Evolutionary conservation across 2,888 invertebrate genomes (phyloP).

Genomic region (Phanerotoma sp.): DNA sequence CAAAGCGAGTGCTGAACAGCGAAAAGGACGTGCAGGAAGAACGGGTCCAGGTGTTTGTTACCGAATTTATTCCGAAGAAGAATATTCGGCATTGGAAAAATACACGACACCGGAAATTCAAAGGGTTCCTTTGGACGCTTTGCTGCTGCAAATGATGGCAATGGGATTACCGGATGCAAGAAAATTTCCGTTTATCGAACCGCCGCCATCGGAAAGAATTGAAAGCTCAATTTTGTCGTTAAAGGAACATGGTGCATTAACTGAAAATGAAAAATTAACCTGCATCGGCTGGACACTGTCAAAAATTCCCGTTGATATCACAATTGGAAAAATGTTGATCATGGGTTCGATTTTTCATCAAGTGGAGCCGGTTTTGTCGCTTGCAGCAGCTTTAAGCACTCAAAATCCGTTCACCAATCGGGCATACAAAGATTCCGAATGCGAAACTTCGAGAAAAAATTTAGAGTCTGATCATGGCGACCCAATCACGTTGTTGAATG

Average conservation of each 20-base stretch:
- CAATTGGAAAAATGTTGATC: constrained; percentile 93
- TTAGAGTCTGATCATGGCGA: constrained; percentile 96
- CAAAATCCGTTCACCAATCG: constrained; percentile 90
- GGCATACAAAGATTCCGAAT: constrained; percentile 82
- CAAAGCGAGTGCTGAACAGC: constrained; percentile 95
- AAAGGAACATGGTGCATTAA: constrained; percentile 85
- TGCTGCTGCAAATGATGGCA: constrained; percentile 89
- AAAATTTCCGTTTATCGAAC: constrained; percentile 92
- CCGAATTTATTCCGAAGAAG: constrained; percentile 82
- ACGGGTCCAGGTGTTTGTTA: constrained; percentile 95
- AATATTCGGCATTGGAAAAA: constrained; percentile 75
- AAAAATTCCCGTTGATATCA: constrained; percentile 90
- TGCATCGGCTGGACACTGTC: constrained; percentile 83
- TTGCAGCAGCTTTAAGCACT: constrained; percentile 91
- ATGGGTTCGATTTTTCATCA: constrained; percentile 88
- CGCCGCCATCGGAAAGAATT: constrained; percentile 80
- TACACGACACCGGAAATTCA: constrained; percentile 93
- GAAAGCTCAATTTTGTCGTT: constrained; percentile 84
- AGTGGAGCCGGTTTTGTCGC: constrained; percentile 82
- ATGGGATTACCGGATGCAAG: constrained; percentile 90
- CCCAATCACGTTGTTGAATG: constrained; percentile 84
- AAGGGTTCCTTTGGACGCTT: constrained; percentile 89
- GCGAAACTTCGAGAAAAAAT: constrained; percentile 74
- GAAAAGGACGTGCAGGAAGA: constrained; percentile 93
- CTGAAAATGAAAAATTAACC: constrained; percentile 79